Base-by-base conservation (phyloP, 2,113 vertebrate genomes). In the Arizona elegans region DNA sequence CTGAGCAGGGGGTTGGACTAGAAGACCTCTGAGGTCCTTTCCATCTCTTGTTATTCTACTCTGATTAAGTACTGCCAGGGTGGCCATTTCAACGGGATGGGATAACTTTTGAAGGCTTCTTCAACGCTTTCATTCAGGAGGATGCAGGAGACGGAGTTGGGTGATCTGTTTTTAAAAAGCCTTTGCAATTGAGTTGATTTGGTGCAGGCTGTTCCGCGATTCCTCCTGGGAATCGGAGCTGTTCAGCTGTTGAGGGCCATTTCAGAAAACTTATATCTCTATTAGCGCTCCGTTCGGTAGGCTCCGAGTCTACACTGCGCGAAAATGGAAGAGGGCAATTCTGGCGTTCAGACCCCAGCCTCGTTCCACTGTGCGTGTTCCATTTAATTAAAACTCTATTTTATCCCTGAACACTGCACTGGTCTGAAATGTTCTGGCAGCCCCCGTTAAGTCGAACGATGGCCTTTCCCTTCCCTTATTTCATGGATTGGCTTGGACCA, bases 391-490 rank as follows among this genome's bases (percentile, higher is more conserved):
- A 95, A 75, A 81, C 33, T 92, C 54, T 94, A 0, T 94, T 95
- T 96, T 93, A 94, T 94, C 93, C 29, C 54, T 92, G 58, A 87
- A 54, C 29, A 19, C 59, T 0, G 0, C 93, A 93, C 92, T 93
- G 88, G 23, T 88, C 55, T 94, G 5, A 90, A 96, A 95, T 43
- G 94, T 94, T 95, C 96, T 89, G 92, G 43, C 43, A 86, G 70
- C 70, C 2, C 38, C 90, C 93, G 90, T 94, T 93, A 94, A 96
- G 93, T 96, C 95, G 95, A 91, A 97, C 93, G 52, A 92, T 95
- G 87, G 92, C 85, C 93, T 97, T 96, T 86, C 96, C 88, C 89
- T 94, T 96, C 97, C 95, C 91, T 93, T 97, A 92, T 96, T 97
- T 97, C 90, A 91, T 95, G 94, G 93, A 86, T 96, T 95, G 96